Conservation (phyloP, 1,140 invertebrate genomes). For the Lamellibrachia luymesi region DNA sequence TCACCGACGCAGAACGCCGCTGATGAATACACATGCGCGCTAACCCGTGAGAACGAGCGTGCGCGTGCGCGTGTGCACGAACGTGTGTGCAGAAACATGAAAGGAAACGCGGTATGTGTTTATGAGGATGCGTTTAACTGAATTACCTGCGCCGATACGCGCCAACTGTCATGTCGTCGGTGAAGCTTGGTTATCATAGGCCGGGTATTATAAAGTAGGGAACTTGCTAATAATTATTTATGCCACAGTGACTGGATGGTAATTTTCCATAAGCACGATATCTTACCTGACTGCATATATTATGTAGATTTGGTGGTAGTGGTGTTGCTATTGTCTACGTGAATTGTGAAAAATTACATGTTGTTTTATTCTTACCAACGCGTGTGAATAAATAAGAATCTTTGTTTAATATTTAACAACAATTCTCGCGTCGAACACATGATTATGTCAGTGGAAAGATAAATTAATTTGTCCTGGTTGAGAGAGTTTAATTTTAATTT, state of each 20-base stretch:
- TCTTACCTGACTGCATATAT: neutral
- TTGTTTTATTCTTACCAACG: neutral
- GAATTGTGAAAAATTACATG: neutral
- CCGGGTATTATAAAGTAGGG: neutral
- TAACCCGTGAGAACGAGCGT: neutral
- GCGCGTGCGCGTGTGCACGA: neutral
- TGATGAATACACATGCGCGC: neutral
- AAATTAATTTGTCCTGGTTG: neutral
- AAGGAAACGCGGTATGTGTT: neutral
- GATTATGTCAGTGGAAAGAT: neutral
- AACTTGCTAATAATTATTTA: neutral
- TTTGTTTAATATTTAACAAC: neutral
- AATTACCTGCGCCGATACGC: neutral
- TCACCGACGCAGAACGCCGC: neutral
- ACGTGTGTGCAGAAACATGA: neutral
- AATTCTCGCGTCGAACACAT: neutral
- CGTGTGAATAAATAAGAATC: neutral
- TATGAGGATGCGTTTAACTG: neutral
- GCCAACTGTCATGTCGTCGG: neutral
- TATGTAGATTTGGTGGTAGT: neutral
- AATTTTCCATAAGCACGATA: neutral
- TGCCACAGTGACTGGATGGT: neutral
- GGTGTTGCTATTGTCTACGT: neutral
- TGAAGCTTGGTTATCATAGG: neutral
- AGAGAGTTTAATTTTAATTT: neutral